Evolutionary conservation across 2,797 vertebrate genomes (phyloP), one percentile per base, ranked within the genome.

Genomic region (Alosa sapidissima): DNA sequence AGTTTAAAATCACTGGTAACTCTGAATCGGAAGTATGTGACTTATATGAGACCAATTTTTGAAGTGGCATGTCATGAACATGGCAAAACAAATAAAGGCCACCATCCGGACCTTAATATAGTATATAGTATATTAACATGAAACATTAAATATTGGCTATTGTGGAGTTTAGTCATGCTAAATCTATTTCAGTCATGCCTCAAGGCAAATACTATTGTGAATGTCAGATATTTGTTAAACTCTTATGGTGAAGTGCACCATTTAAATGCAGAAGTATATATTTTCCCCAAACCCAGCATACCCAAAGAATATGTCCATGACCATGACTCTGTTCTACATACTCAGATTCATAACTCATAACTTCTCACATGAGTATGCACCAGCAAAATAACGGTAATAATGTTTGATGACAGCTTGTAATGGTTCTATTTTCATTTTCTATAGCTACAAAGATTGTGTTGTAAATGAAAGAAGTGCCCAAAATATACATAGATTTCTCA

Each of bases 251-350:
- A 28, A 6, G 48, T 41, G 24, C 82, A 81, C 78, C 52, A 36
- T 54, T 75, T 49, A 54, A 49, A 72, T 60, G 16, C 49, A 84
- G 19, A 45, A 47, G 58, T 60, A 81, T 47, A 51, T 86, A 58
- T 55, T 83, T 13, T n/a, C 33, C 48, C 19, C 11, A 65, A 11
- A 78, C 65, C 81, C 47, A 51, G 81, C 81, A 83, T 84, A 87
- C 83, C 88, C 88, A 89, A 87, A 89, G 88, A 89, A 82, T 81
- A 65, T 85, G 68, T 1, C 33, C 33, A 75, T 75, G 14, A 14
- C 33, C 68, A 6, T 36, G 51, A 1, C 83, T 82, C 55, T 11
- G 55, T 84, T 84, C 68, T 60, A 45, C 84, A 82, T 81, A 82
- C 62, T 88, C 84, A 85, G 82, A 86, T 86, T 72, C 82, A 82